Evolutionary conservation across 1,140 invertebrate species (phyloP), one percentile per base, ranked within the genome.

Genomic region (Trichonephila inaurata): DNA sequence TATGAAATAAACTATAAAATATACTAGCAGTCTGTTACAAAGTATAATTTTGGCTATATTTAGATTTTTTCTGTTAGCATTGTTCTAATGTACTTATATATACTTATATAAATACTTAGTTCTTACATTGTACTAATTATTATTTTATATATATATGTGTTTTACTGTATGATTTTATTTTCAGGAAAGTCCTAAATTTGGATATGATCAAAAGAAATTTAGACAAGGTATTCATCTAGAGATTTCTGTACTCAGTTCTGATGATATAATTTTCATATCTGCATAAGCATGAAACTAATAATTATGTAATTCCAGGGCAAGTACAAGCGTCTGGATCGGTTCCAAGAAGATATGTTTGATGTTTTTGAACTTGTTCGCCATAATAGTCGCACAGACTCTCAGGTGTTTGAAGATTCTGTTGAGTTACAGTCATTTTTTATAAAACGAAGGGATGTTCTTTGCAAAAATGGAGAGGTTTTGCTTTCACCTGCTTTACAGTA

Each of bases 321-420:
- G 21, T 99, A 99, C 95, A 97, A 98, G 94, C 96, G 99, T 40
- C 96, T 99, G 60, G 99, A 99, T 96, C 97, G 97, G 83, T 99
- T 99, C 96, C 99, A 99, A 96, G 98, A 99, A 95, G 99, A 99
- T 95, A 97, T 99, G 95, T 99, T 99, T 95, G 97, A 97, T 14
- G 98, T 99, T 94, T 97, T 99, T 95, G 98, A 99, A 95, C 96
- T 98, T 95, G 98, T 98, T 0, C 97, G 99, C 14, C 97, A 97
- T 93, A 96, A 99, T 4, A 98, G 98, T 0, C 97, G 98, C 7
- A 98, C 98, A 0, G 98, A 99, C 96, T 99, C 98, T 1, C 96
- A 96, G 95, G 97, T 98, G 18, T 99, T 99, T 96, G 98, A 99
- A 95, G 99, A 99, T 95, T 98, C 98, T 0, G 97, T 99, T 62